Conservation (phyloP, 2,797 vertebrate genomes). For the Amblyopsis hoosieri region DNA sequence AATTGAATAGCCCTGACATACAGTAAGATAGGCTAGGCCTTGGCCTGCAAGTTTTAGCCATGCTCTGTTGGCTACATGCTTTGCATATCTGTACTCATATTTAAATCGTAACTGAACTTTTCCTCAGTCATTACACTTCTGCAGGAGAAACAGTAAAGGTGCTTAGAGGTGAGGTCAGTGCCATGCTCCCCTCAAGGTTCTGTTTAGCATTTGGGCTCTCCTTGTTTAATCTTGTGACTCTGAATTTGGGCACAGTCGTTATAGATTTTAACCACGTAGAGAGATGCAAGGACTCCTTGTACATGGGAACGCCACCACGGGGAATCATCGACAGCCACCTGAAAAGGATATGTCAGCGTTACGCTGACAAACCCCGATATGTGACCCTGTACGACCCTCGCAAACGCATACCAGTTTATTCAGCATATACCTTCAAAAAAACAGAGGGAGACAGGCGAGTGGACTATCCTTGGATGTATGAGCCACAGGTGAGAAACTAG, state of each 20-base stretch:
- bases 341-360: constrained; percentile 74
- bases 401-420: constrained; percentile 73
- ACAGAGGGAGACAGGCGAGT: constrained; percentile 73
- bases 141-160: constrained; percentile 15
- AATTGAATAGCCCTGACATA: too few relatives aligned
- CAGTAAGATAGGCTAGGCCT: neutral
- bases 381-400: constrained; percentile 72
- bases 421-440: constrained; percentile 77
- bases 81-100: constrained; percentile 66
- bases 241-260: constrained; percentile 58
- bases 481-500: constrained; percentile 67
- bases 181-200: constrained; percentile 14
- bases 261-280: constrained; percentile 73
- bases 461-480: constrained; percentile 78
- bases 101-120: constrained; percentile 44
- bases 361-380: constrained; percentile 66
- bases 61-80: constrained; percentile 12
- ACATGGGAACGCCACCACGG: constrained; percentile 73
- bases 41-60: neutral
- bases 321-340: constrained; percentile 49
- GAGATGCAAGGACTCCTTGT: constrained; percentile 74
- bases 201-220: constrained; percentile 23
- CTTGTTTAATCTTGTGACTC: constrained; percentile 10
- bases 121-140: constrained; percentile 17
- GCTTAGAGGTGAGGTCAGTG: constrained; percentile 12